Evolutionary conservation across 92 coral and sea anemone genomes (phyloP), one percentile per base, ranked within the genome.

Genomic region (Micromussa lordhowensis): DNA sequence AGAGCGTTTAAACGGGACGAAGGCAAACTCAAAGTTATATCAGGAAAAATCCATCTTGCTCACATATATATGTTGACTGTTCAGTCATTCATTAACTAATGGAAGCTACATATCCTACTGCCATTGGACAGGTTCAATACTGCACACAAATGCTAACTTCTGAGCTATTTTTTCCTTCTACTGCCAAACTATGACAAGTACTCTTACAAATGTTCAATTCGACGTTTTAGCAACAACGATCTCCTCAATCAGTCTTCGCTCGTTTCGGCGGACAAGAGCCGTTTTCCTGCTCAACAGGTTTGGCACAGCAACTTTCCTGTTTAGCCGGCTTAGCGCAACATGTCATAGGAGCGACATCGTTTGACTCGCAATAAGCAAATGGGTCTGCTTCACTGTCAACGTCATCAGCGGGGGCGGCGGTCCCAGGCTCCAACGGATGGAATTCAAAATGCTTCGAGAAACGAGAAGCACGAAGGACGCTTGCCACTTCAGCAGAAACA

Each of bases 401-500:
- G 66, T 93, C 94, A 53, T 79, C 68, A 16, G 84, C 40, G 30
- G 84, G 88, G 51, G 69, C 83, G 49, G 83, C 31, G 36, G 83
- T 78, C 26, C 76, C 68, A 68, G 91, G 75, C 64, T 91, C 82
- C 24, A 90, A 53, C 17, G 94, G 73, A 31, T 88, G 79, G 26
- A 95, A 78, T 51, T 93, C 91, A 55, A 93, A 86, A 75, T 95
- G 98, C 44, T 87, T 91, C 34, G 93, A 91, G 57, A 93, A 91
- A 59, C 98, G 92, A 6, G 93, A 88, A 7, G 87, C 70, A 29
- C 87, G 88, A 4, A 95, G 81, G 34, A 86, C 75, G 28, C 85
- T 93, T 28, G 98, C 98, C 44, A 93, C 88, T 76, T 85, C 91
- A 73, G 91, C 95, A 17, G 92, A 86, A 29, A 95, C 88, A 31